Evolutionary conservation across 2,797 vertebrate species (phyloP).

Genomic region (Poecile montanus): DNA sequence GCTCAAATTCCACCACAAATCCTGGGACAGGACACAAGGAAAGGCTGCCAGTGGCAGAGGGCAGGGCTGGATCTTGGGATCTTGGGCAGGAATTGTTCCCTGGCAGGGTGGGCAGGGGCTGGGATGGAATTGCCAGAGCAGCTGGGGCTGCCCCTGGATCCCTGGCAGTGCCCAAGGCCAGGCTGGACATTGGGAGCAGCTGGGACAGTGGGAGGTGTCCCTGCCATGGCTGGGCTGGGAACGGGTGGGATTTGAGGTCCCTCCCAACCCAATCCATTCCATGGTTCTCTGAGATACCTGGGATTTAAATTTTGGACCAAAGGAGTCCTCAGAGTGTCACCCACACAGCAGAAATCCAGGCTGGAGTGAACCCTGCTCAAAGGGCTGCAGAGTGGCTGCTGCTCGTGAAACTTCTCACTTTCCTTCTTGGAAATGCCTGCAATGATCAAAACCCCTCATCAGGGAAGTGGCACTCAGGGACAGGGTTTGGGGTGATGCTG

Average conservation of each 20-base stretch:
- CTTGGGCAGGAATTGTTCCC: background rate
- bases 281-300: background rate
- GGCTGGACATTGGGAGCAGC: background rate
- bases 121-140: background rate
- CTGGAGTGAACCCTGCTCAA: background rate
- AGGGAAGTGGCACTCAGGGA: background rate
- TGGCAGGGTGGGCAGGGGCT: background rate
- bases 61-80: background rate
- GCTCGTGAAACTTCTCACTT: background rate
- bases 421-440: background rate
- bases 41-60: background rate
- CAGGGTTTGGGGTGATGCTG: background rate
- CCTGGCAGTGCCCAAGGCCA: background rate
- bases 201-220: background rate
- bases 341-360: background rate
- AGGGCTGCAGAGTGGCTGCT: background rate
- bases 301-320: background rate
- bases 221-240: background rate
- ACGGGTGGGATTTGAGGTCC: accelerated
- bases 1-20: background rate
- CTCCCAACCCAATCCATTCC: accelerated
- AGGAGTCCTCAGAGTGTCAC: background rate
- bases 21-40: background rate
- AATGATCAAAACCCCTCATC: background rate
- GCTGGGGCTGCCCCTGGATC: background rate